These are phyloP conservation scores for Melinaea marsaeus DNA, from an alignment of 2,888 invertebrate species.

Conservation along the genomic window DNA sequence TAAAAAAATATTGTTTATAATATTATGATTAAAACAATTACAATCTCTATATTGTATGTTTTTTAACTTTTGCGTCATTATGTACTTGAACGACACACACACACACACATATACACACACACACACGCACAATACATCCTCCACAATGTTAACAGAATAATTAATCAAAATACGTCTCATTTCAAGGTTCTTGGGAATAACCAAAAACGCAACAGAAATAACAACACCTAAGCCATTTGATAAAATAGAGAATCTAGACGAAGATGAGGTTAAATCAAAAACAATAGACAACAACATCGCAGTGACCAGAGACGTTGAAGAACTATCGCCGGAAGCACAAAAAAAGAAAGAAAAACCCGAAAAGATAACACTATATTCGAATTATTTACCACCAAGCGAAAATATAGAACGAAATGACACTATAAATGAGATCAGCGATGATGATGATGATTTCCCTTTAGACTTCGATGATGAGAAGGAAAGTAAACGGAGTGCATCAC, in stretches of 20 bases:
- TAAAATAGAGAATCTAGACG: conserved; percentile 54
- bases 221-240: conserved; percentile 44
- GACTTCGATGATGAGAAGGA: conserved; percentile 38
- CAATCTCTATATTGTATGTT: too few relatives aligned
- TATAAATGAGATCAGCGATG: conserved; percentile 37
- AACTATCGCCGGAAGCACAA: conserved; percentile 51
- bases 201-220: conserved; percentile 39
- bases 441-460: conserved; percentile 43
- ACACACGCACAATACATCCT: too few relatives aligned
- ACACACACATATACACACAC: too few relatives aligned
- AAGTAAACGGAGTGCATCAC: conserved; percentile 41
- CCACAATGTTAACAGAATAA: too few relatives aligned
- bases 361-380: conserved; percentile 56
- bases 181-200: conserved; percentile 59
- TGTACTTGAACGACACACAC: too few relatives aligned
- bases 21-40: too few relatives aligned
- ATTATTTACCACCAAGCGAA: conserved; percentile 44
- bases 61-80: too few relatives aligned
- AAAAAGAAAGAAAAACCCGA: conserved; percentile 60
- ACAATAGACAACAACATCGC: conserved; percentile 52
- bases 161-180: neutral
- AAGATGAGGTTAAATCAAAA: conserved; percentile 40
- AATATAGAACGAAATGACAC: conserved; percentile 35
- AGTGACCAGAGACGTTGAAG: conserved; percentile 56
- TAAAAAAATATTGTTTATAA: too few relatives aligned